Base-by-base conservation (phyloP, 1,140 invertebrate species). In the Caenorhabditis brenneri region DNA sequence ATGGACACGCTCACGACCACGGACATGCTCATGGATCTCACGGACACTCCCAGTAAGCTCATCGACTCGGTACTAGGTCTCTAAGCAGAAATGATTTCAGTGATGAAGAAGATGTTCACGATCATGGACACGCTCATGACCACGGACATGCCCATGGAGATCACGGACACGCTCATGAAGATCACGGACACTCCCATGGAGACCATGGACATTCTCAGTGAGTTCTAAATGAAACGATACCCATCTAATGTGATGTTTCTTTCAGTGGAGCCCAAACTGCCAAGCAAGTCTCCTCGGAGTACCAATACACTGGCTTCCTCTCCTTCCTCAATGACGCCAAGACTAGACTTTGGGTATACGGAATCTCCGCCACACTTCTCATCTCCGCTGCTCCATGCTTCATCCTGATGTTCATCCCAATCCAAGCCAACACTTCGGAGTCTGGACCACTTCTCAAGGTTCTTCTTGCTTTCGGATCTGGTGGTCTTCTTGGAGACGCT, bases 351-450 rank as follows among this genome's bases (percentile, higher is more conserved):
- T 91, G 91, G 90, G 49, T 91, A 10, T 87, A 91, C 85, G 90
- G 91, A 22, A 79, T 92, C 88, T 93, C 93, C 12, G 96, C 96
- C 1, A 99, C 97, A 0, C 88, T 97, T 12, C 92, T 97, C 49
- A 98, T 99, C 87, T 98, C 96, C 91, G 93, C 95, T 65, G 96
- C 96, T 16, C 97, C 97, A 2, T 96, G 97, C 90, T 92, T 98
- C 31, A 95, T 99, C 81, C 92, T 99, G 1, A 95, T 97, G 89
- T 94, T 97, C 82, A 95, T 99, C 87, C 97, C 96, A 0, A 85
- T 85, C 78, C 94, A 96, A 89, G 83, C 81, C n/a, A 96, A 96
- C 87, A 95, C 94, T 42, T 93, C 94, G 1, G 85, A 87, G 12
- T 83, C 85, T 16, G 81, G 55, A 39, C 51, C 89, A 22, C 85